These are phyloP conservation scores for Anser brachyrhynchus DNA, from an alignment of 2,113 vertebrate genomes.

Conservation along the genomic window DNA sequence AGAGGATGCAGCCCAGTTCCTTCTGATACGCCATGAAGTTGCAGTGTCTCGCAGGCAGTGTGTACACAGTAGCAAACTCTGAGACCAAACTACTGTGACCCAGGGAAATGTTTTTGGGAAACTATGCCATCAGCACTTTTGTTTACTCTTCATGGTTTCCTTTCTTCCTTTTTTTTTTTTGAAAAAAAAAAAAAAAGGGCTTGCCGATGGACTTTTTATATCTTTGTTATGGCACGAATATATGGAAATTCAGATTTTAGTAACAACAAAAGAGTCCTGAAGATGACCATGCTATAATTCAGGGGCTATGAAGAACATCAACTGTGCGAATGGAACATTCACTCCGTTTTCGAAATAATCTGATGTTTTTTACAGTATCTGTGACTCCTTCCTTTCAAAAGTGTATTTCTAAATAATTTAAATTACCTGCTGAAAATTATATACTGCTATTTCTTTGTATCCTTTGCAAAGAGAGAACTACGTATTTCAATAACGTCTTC, in stretches of 20 bases:
- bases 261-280: background rate
- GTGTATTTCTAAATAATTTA: background rate
- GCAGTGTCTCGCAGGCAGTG: conserved; percentile 74
- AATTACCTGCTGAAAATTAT: background rate
- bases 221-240: background rate
- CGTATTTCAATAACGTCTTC: background rate
- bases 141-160: conserved; percentile 82
- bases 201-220: conserved; percentile 14
- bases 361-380: background rate
- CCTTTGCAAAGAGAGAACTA: background rate
- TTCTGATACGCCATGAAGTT: conserved; percentile 81
- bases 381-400: background rate
- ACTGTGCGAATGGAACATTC: background rate
- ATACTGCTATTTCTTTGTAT: background rate
- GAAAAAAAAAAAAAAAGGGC: background rate
- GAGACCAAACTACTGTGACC: conserved; percentile 76
- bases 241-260: background rate
- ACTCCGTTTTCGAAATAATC: background rate
- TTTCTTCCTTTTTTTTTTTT: conserved; percentile 31
- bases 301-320: background rate
- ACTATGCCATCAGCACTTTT: conserved; percentile 81
- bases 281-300: background rate
- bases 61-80: conserved; percentile 77
- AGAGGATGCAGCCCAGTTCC: conserved; percentile 88
- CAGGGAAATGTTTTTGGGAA: conserved; percentile 78